Conservation (phyloP, 2,113 vertebrate genomes). For the Spea multiplicata region DNA sequence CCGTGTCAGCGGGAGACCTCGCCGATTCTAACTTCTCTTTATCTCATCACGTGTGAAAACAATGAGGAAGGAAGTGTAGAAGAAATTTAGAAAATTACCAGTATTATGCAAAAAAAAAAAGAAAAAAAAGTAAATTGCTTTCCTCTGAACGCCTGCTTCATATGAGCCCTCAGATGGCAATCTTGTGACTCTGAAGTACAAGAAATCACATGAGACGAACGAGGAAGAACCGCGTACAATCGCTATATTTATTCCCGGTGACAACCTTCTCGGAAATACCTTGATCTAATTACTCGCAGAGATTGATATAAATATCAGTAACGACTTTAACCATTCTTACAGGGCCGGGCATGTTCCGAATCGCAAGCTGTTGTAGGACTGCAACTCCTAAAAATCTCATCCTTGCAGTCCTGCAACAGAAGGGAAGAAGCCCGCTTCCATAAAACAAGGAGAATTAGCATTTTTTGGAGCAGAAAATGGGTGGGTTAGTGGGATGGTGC, state of each 20-base stretch:
- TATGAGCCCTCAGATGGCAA: constrained; percentile 77
- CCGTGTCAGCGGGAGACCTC: not conserved
- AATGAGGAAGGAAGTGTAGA: constrained; percentile 78
- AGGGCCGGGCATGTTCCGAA: not conserved
- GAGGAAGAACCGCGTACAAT: constrained; percentile 76
- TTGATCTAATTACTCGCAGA: constrained; percentile 80
- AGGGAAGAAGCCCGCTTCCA: no score
- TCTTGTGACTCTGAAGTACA: constrained; percentile 81
- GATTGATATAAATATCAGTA: constrained; percentile 69
- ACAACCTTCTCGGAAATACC: constrained; percentile 86
- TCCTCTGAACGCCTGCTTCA: constrained; percentile 63
- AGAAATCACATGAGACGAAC: constrained; percentile 84
- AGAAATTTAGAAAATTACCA: constrained; percentile 73
- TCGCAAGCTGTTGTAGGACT: not conserved
- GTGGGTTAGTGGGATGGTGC: no score
- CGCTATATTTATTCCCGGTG: constrained; percentile 72
- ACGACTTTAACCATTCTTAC: constrained; percentile 34
- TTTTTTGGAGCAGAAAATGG: no score
- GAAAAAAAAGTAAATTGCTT: constrained; percentile 59
- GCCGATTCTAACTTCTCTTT: constrained; percentile 65
- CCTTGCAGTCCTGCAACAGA: no score
- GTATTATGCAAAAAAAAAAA: constrained; percentile 69
- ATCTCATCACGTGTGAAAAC: constrained; percentile 65
- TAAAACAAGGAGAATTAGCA: no score
- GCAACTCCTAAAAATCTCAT: not conserved